Conservation (phyloP, 2,888 invertebrate genomes). For the Trachelus iudaicus region DNA sequence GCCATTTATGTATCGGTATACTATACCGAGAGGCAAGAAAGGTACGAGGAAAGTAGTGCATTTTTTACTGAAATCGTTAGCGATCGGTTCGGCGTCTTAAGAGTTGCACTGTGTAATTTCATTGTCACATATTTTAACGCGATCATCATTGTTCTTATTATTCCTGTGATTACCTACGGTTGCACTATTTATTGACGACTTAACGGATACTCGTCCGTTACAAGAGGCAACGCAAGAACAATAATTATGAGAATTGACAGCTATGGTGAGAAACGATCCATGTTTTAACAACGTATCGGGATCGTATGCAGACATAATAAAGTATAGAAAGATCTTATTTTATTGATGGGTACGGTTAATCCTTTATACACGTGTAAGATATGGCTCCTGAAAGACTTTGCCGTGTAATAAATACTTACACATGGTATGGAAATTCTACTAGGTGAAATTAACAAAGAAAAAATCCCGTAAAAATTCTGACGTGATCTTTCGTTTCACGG, state of each 20-base stretch:
- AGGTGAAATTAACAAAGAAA: background rate
- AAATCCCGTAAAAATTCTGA: background rate
- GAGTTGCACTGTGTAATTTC: constrained; percentile 30
- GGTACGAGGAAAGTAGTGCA: background rate
- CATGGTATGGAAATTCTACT: constrained; percentile 18
- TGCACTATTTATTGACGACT: constrained; percentile 41
- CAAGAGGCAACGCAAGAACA: constrained; percentile 9
- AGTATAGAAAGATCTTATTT: constrained; percentile 46
- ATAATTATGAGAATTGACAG: constrained; percentile 42
- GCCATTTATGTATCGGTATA: background rate
- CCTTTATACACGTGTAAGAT: constrained; percentile 42
- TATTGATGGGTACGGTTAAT: constrained; percentile 35
- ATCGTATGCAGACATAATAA: constrained; percentile 32
- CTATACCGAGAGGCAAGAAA: background rate
- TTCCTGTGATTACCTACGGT: constrained; percentile 33
- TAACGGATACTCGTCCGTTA: constrained; percentile 19
- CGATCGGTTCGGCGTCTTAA: background rate
- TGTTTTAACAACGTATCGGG: constrained; percentile 21
- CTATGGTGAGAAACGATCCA: constrained; percentile 28
- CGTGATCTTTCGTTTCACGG: too few species aligned
- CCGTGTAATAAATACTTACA: constrained; percentile 45
- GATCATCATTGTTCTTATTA: constrained; percentile 35
- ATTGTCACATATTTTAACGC: constrained; percentile 33
- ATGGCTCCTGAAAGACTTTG: constrained; percentile 47
- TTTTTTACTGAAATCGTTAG: background rate